These are phyloP conservation scores for Erebia epiphron DNA, from an alignment of 2,888 invertebrate species.

Conservation along the genomic window DNA sequence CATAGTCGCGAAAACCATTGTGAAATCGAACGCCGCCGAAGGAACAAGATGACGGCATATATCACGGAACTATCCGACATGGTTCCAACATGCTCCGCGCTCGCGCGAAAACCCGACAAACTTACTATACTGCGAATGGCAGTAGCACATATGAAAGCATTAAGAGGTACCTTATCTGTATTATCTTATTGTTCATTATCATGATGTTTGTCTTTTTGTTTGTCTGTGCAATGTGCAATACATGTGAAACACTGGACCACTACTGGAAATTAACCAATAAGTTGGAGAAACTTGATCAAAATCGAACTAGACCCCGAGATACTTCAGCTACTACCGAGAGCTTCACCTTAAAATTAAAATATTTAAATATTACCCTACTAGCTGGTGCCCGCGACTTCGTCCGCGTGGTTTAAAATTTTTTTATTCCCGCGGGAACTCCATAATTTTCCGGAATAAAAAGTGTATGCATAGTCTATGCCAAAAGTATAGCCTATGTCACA, in stretches of 20 bases:
- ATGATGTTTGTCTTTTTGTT: background rate
- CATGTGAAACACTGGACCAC: background rate
- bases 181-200: background rate
- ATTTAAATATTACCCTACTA: background rate
- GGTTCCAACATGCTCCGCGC: conserved; percentile 99
- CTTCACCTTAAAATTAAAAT: background rate
- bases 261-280: background rate
- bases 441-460: too few relatives aligned
- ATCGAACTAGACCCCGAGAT: background rate
- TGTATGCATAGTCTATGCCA: too few relatives aligned
- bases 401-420: too few relatives aligned
- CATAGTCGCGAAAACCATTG: conserved; percentile 97
- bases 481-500: too few relatives aligned
- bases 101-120: conserved; percentile 99
- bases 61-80: conserved; percentile 99
- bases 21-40: conserved; percentile 98
- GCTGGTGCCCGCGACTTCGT: too few relatives aligned
- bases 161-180: conserved; percentile 87
- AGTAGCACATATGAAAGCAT: conserved; percentile 99
- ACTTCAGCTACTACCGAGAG: too few relatives aligned
- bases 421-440: too few relatives aligned
- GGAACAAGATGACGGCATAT: conserved; percentile 99
- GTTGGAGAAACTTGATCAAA: background rate
- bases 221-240: background rate
- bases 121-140: conserved; percentile 99